Conservation (phyloP, 2,113 vertebrate species). For the Cheilinus undulatus region DNA sequence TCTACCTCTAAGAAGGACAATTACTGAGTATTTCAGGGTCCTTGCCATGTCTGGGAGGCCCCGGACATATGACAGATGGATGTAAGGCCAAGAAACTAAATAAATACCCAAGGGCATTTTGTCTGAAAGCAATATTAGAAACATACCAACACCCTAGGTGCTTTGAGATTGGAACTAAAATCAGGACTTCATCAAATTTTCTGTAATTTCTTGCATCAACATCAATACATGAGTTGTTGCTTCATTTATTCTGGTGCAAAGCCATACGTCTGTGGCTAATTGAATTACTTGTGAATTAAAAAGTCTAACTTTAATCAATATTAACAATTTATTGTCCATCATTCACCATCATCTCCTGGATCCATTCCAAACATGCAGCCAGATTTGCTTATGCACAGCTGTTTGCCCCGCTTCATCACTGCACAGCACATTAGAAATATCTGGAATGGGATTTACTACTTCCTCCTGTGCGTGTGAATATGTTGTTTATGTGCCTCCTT, state of each 20-base stretch:
- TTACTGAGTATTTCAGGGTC: too few relatives aligned
- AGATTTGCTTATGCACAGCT: not conserved
- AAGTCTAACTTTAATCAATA: not conserved
- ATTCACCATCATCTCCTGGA: not conserved
- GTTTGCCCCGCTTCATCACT: not conserved
- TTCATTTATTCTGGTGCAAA: not conserved
- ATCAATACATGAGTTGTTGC: not conserved
- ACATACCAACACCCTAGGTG: too few relatives aligned
- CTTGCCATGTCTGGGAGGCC: too few relatives aligned
- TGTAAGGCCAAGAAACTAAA: too few relatives aligned
- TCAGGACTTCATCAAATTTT: too few relatives aligned
- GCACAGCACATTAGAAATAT: slow-evolving; percentile 34
- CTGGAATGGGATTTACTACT: slow-evolving; percentile 42
- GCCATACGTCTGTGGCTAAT: not conserved
- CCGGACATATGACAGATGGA: too few relatives aligned
- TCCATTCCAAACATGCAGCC: slow-evolving; percentile 9
- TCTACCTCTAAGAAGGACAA: too few relatives aligned
- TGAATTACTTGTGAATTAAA: not conserved
- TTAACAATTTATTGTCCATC: not conserved
- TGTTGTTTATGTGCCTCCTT: slow-evolving; percentile 41
- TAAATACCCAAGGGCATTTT: too few relatives aligned
- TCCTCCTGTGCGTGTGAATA: slow-evolving; percentile 24
- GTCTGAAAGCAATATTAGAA: too few relatives aligned
- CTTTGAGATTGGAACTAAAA: too few relatives aligned
- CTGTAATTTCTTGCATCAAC: not conserved